These are phyloP conservation scores for Oplegnathus fasciatus DNA, from an alignment of 2,113 vertebrate species.

Conservation along the genomic window DNA sequence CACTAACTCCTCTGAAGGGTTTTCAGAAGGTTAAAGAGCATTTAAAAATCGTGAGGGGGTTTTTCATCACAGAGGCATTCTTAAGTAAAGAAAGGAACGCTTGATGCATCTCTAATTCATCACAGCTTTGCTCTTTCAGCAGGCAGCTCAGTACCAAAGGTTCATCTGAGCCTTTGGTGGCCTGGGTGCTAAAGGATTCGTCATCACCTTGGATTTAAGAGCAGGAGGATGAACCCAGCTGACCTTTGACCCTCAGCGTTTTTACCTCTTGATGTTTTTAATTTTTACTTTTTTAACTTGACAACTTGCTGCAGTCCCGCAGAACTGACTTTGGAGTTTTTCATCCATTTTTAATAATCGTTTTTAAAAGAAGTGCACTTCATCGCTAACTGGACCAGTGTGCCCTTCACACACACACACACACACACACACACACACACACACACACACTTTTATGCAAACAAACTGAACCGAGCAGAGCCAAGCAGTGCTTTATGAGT, in stretches of 20 bases:
- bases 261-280: slow-evolving; percentile 16
- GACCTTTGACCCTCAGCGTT: slow-evolving; percentile 45
- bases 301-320: slow-evolving; percentile 15
- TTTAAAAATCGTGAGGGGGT: not conserved
- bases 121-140: not conserved
- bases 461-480: slow-evolving; percentile 48
- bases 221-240: slow-evolving; percentile 8
- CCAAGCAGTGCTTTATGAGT: slow-evolving; percentile 67
- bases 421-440: slow-evolving; percentile 20
- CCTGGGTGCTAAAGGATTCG: not conserved
- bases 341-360: slow-evolving; percentile 31
- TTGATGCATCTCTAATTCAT: not conserved
- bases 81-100: not conserved
- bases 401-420: slow-evolving; percentile 29
- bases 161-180: not conserved
- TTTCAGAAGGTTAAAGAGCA: not conserved
- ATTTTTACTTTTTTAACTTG: slow-evolving; percentile 23
- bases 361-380: slow-evolving; percentile 72
- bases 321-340: slow-evolving; percentile 32
- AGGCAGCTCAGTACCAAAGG: not conserved
- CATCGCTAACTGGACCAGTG: slow-evolving; percentile 42
- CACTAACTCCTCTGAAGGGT: not conserved
- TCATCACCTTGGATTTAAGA: not conserved
- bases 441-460: slow-evolving; percentile 58
- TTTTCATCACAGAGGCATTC: not conserved